Conservation (phyloP, 2,113 vertebrate genomes). For the Eublepharis macularius region DNA sequence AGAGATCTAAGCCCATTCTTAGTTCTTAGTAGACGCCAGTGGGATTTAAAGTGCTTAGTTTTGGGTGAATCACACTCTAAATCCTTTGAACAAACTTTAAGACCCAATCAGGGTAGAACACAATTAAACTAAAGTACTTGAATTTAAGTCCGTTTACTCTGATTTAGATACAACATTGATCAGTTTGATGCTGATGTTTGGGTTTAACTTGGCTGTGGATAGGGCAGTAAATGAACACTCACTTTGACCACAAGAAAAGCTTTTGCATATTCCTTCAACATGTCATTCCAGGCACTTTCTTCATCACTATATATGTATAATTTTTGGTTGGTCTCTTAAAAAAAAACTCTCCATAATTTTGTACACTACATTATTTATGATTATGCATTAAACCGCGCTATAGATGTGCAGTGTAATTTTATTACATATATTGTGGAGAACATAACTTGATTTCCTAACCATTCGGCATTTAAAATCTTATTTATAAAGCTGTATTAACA, state of each 20-base stretch:
- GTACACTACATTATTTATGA: constrained; percentile 18
- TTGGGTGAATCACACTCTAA: neutral
- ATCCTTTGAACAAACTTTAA: neutral
- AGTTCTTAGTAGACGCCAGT: neutral
- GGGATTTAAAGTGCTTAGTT: neutral
- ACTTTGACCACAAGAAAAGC: constrained; percentile 46
- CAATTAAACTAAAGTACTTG: neutral
- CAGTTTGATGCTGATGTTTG: neutral
- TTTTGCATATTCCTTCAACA: constrained; percentile 53
- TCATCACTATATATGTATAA: constrained; percentile 3
- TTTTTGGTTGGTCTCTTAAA: neutral
- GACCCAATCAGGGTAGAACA: neutral
- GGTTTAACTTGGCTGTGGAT: neutral
- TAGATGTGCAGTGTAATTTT: constrained; percentile 6
- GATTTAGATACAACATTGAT: neutral
- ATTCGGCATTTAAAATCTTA: constrained; percentile 28
- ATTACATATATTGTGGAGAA: constrained; percentile 40
- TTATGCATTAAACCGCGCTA: neutral
- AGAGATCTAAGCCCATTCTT: neutral
- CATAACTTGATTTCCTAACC: constrained; percentile 40
- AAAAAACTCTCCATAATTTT: neutral
- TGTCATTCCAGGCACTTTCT: constrained; percentile 35
- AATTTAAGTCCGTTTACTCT: neutral
- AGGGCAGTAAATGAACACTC: constrained; percentile 45
- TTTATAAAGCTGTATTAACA: constrained; percentile 39